These are phyloP conservation scores for Penaeus monodon DNA, from an alignment of 2,888 invertebrate species.

Conservation along the genomic window DNA sequence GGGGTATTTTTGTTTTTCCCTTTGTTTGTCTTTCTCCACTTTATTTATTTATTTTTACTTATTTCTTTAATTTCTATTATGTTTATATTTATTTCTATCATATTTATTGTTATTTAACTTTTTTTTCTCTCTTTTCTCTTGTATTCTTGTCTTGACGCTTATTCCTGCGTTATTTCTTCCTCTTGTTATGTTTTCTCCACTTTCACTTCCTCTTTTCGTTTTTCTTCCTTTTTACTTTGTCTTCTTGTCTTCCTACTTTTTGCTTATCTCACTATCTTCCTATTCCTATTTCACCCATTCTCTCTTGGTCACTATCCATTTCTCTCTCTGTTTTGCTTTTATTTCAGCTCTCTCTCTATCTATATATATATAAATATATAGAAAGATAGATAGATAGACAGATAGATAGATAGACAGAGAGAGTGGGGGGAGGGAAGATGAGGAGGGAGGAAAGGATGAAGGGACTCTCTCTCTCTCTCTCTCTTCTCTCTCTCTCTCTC, in stretches of 20 bases:
- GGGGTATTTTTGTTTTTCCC: not conserved
- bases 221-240: too few relatives aligned
- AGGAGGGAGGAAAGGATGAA: not conserved
- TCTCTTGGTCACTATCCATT: too few relatives aligned
- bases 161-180: too few relatives aligned
- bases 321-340: constrained; percentile 9
- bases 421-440: not conserved
- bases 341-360: not conserved
- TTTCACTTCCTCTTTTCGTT: too few relatives aligned
- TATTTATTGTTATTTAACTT: not conserved
- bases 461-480: not conserved
- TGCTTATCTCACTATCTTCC: too few relatives aligned
- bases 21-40: not conserved
- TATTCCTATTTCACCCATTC: too few relatives aligned
- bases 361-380: not conserved
- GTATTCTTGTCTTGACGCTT: too few relatives aligned
- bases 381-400: too few relatives aligned
- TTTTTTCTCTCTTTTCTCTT: not conserved
- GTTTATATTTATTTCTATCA: too few relatives aligned
- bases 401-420: not conserved
- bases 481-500: not conserved
- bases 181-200: too few relatives aligned
- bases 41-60: not conserved
- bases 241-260: too few relatives aligned
- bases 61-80: not conserved